phyloP scores from a whole-genome alignment of 2,888 invertebrate genomes.

The Rotaria magnacalcarata region DNA sequence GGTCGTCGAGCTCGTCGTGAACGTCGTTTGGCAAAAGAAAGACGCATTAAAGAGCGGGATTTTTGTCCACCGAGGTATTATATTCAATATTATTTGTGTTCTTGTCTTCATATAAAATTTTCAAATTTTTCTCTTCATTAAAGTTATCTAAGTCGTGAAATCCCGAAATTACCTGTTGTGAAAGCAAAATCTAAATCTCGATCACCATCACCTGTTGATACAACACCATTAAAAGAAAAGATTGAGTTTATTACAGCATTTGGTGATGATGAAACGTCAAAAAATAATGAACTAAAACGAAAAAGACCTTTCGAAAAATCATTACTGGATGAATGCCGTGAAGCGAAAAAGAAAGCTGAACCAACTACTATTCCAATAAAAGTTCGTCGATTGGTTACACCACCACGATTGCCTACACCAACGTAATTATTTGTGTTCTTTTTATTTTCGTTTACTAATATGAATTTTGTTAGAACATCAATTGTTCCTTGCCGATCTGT shows the following conservation, averaged over 20 bases:
- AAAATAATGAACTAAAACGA: background rate
- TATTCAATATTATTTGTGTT: background rate
- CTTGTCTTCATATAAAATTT: background rate
- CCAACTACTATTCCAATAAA: background rate
- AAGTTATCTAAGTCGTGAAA: conserved; percentile 36
- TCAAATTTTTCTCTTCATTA: no score
- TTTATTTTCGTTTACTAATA: background rate
- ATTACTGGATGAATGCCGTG: conserved; percentile 17
- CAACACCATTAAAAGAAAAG: background rate
- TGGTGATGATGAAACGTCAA: conserved; percentile 12
- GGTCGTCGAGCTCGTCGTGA: conserved; percentile 42
- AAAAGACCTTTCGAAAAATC: conserved; percentile 1
- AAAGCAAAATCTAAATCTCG: conserved; percentile 40
- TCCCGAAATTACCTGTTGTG: background rate
- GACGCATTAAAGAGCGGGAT: conserved; percentile 38
- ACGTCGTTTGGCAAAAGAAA: conserved; percentile 42
- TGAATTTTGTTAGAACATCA: background rate
- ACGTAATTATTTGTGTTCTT: background rate
- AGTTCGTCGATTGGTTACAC: background rate
- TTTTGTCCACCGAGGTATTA: conserved; percentile 1
- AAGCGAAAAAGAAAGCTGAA: conserved; percentile 16
- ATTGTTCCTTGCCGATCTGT: background rate
- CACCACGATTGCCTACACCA: background rate
- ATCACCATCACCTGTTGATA: background rate
- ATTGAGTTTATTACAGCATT: conserved; percentile 28